Percentiles rank a stretch among this genome's conserved stretches.
phyloP scores from a whole-genome alignment of 2,797 vertebrate species.

The Jordanella pulchra region DNA sequence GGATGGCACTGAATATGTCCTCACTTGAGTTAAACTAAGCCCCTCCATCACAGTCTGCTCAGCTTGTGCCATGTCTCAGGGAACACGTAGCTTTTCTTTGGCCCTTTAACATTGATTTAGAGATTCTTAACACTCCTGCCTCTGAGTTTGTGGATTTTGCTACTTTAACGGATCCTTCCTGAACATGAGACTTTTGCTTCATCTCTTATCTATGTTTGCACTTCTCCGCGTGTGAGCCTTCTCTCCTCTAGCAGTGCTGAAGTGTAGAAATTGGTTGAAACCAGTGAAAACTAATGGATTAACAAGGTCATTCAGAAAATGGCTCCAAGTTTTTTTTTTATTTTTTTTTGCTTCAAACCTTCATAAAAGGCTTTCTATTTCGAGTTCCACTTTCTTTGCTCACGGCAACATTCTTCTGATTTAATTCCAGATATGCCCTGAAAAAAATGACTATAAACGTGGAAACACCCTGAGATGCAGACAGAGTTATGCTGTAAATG shows the following conservation, averaged over 20 bases:
- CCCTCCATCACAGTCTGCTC: constrained; percentile 2
- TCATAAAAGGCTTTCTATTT: not conserved
- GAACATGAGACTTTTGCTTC: constrained; percentile 9
- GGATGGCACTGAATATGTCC: constrained; percentile 2
- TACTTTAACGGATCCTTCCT: constrained; percentile 15
- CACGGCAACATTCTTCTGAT: constrained; percentile 9
- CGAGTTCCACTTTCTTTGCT: not conserved
- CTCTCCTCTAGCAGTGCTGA: not conserved
- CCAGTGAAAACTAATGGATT: constrained; percentile 7
- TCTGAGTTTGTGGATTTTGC: constrained; percentile 21
- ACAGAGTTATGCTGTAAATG: not conserved
- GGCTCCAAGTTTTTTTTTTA: constrained; percentile 4
- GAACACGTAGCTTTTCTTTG: constrained; percentile 12
- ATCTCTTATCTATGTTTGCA: constrained; percentile 4
- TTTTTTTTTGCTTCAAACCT: not conserved
- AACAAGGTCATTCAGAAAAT: constrained; percentile 13
- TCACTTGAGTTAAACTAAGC: not conserved
- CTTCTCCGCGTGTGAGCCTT: not conserved
- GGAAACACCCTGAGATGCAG: not conserved
- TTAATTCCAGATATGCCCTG: not conserved
- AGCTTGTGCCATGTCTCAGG: not conserved
- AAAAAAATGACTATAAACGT: not conserved
- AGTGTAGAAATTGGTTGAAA: constrained; percentile 11
- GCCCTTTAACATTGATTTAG: constrained; percentile 21
- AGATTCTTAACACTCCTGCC: constrained; percentile 5